Conservation (phyloP, 2,797 vertebrate species). For the Melanotaenia pygmaea region DNA sequence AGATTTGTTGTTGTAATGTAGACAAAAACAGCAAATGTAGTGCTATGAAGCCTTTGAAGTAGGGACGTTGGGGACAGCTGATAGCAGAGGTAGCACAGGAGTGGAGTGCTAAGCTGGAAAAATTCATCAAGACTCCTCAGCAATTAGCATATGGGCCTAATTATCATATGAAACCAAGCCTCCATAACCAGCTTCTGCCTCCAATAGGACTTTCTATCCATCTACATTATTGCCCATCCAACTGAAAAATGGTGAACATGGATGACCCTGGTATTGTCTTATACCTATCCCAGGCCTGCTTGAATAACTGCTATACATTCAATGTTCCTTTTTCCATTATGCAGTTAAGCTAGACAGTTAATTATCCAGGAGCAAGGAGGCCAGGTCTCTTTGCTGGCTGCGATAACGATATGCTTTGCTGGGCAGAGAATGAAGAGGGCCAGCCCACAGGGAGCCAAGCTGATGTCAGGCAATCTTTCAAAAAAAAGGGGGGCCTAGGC, state of each 20-base stretch:
- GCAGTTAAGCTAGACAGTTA: constrained; percentile 86
- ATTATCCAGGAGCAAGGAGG: constrained; percentile 84
- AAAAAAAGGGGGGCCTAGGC: constrained; percentile 76
- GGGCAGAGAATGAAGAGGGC: constrained; percentile 84
- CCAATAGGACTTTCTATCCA: constrained; percentile 66
- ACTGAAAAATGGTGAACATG: constrained; percentile 62
- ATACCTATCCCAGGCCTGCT: constrained; percentile 68
- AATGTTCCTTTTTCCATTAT: constrained; percentile 80
- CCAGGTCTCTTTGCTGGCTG: constrained; percentile 79
- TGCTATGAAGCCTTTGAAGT: constrained; percentile 72
- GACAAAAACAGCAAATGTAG: constrained; percentile 42
- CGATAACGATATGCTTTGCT: constrained; percentile 85
- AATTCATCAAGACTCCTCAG: constrained; percentile 75
- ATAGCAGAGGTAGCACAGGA: constrained; percentile 52
- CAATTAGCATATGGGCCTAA: constrained; percentile 81
- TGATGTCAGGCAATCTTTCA: constrained; percentile 84
- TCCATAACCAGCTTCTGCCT: constrained; percentile 62
- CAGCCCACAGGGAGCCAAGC: constrained; percentile 75
- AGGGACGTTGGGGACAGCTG: constrained; percentile 66
- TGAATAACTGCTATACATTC: constrained; percentile 79
- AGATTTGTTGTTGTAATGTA: constrained; percentile 31
- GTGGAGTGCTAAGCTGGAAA: constrained; percentile 49
- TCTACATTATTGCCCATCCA: constrained; percentile 62
- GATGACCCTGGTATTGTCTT: constrained; percentile 73
- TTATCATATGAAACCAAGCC: constrained; percentile 80